These are phyloP conservation scores for Morelia viridis DNA, from an alignment of 2,797 vertebrate species.

Conservation along the genomic window DNA sequence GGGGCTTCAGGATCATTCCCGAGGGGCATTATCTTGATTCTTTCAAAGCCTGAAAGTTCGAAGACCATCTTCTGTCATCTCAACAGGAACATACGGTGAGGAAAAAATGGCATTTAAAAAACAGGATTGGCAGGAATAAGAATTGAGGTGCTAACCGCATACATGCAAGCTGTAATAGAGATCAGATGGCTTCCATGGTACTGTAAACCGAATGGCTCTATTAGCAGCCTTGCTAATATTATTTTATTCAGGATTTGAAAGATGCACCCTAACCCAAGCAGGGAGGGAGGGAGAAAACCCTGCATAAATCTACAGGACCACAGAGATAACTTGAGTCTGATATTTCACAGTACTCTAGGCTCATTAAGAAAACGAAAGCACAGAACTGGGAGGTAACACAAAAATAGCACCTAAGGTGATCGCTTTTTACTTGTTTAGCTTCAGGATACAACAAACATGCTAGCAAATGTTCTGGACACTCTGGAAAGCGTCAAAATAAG, in stretches of 20 bases:
- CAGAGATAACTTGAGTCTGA: background rate
- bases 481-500: background rate
- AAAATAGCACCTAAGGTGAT: background rate
- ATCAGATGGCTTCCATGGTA: background rate
- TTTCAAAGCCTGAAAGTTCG: background rate
- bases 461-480: background rate
- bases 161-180: background rate
- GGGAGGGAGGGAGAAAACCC: rapidly evolving
- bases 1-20: background rate
- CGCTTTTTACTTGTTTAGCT: background rate
- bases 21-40: background rate
- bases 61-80: background rate
- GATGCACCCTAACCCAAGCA: background rate
- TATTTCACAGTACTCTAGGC: background rate
- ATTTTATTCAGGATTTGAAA: background rate
- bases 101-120: background rate
- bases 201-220: background rate
- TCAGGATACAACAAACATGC: background rate
- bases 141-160: background rate
- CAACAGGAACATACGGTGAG: background rate
- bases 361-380: background rate
- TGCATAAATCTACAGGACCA: background rate
- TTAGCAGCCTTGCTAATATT: background rate
- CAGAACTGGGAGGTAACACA: background rate
- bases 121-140: background rate